These are phyloP conservation scores for Xanthorhoe spadicearia DNA, from an alignment of 2,888 invertebrate genomes.

Conservation along the genomic window DNA sequence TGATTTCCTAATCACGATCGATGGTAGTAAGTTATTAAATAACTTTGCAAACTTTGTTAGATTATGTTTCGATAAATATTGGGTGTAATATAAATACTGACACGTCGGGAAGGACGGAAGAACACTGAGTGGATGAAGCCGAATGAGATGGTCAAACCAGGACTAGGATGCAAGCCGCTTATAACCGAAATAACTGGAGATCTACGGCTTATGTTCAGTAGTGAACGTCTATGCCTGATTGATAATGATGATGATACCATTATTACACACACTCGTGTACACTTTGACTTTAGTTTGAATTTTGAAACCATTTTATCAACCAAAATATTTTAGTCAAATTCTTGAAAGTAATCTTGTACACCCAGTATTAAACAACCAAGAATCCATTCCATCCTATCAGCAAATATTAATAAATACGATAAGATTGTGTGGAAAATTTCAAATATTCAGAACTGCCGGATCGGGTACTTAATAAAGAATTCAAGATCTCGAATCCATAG, in stretches of 20 bases:
- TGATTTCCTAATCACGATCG: conserved; percentile 7
- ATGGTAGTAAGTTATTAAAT: conserved; percentile 33
- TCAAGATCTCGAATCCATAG: conserved; percentile 65
- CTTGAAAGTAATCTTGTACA: background rate
- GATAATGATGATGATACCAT: no score
- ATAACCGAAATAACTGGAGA: no score
- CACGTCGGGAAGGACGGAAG: no score
- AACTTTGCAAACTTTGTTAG: conserved; percentile 28
- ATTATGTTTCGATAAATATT: conserved; percentile 12
- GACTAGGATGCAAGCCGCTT: no score
- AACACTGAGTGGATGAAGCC: no score
- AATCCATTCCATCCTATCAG: conserved; percentile 41
- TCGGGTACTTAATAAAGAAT: conserved; percentile 62
- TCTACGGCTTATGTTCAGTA: no score
- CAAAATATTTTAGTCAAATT: background rate
- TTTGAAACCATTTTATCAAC: no score
- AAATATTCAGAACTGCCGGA: conserved; percentile 58
- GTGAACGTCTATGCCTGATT: no score
- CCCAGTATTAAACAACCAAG: conserved; percentile 21
- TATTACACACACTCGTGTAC: no score
- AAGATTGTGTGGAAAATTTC: conserved; percentile 56
- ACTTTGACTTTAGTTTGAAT: no score
- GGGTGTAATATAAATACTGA: background rate
- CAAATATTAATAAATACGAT: conserved; percentile 52
- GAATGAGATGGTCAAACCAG: no score